Evolutionary conservation across 2,888 invertebrate genomes (phyloP), one percentile per base, ranked within the genome.

Genomic region (Troilus luridus): DNA sequence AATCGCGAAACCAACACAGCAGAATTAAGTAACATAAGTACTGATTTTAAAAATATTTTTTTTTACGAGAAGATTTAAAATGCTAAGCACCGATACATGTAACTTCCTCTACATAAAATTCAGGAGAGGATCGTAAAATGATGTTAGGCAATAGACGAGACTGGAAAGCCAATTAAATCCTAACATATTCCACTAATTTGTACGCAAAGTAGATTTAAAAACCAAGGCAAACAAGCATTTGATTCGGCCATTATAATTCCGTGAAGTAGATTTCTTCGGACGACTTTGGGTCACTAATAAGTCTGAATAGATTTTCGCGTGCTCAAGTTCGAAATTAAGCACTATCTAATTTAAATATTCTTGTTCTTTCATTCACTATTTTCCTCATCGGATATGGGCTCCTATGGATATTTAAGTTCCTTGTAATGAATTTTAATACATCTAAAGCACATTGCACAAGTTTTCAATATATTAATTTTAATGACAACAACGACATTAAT

Each of bases 201-300:
- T 67, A 67, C 1, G 24, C 67, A 21, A 67, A 67, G 24, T 67
- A 67, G 11, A 67, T 67, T 67, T 67, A 24, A 67, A 67, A 67
- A 67, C 67, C 67, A 67, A 67, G 67, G 67, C 24, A 67, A 67
- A 67, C 67, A 67, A 14, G 67, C 67, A 67, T 67, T 67, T 14
- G 67, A 24, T 67, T 67, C 24, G n/a, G 9, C 24, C 24, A 67
- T 67, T 67, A 67, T 67, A 67, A 67, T 67, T 67, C 67, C 24
- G 14, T 5, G 67, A 67, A 14, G 11, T 67, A 24, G 67, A 67
- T 67, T 27, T 67, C 67, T 10, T 67, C 67, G 67, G 67, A 67
- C 24, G 67, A 2, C 67, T 67, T 67, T 27, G 24, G 67, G 6
- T 24, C 67, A 67, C 67, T 67, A 67, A 67, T 67, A 27, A n/a